Evolutionary conservation across 2,888 invertebrate species (phyloP).

Genomic region (Clanis bilineata): DNA sequence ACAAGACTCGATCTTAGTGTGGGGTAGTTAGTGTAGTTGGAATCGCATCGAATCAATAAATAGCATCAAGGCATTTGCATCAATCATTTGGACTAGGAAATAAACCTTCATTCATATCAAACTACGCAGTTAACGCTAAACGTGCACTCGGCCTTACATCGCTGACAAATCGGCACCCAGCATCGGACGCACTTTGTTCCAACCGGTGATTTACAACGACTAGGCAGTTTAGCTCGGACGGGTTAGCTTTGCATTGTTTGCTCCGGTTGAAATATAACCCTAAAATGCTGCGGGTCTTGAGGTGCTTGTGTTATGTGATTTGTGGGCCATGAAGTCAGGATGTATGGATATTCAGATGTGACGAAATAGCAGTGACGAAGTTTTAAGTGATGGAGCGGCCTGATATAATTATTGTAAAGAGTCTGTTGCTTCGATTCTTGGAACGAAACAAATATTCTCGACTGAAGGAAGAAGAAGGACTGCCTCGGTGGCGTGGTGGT

Average conservation of each 20-base stretch:
- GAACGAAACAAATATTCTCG: too few species aligned
- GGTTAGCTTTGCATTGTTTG: slow-evolving; percentile 34
- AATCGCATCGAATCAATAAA: too few species aligned
- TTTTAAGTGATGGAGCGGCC: too few species aligned
- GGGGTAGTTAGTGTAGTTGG: too few species aligned
- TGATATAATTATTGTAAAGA: too few species aligned
- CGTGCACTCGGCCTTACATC: not conserved
- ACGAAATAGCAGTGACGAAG: too few species aligned
- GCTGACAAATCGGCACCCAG: slow-evolving; percentile 18
- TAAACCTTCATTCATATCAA: not conserved
- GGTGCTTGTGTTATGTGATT: not conserved
- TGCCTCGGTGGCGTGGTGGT: too few species aligned
- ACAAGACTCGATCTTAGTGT: too few species aligned
- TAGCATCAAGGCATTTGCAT: not conserved
- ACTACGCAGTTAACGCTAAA: not conserved
- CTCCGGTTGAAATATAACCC: slow-evolving; percentile 20
- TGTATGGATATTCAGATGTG: too few species aligned
- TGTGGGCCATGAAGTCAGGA: not conserved
- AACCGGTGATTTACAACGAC: slow-evolving; percentile 31
- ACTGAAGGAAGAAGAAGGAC: too few species aligned
- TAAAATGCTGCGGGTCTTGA: not conserved
- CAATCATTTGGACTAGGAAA: not conserved
- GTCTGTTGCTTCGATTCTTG: too few species aligned
- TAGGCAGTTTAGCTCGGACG: slow-evolving; percentile 21
- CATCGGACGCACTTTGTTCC: slow-evolving; percentile 28